Conservation (phyloP, 1,140 invertebrate genomes). For the Megalonaias nervosa region DNA sequence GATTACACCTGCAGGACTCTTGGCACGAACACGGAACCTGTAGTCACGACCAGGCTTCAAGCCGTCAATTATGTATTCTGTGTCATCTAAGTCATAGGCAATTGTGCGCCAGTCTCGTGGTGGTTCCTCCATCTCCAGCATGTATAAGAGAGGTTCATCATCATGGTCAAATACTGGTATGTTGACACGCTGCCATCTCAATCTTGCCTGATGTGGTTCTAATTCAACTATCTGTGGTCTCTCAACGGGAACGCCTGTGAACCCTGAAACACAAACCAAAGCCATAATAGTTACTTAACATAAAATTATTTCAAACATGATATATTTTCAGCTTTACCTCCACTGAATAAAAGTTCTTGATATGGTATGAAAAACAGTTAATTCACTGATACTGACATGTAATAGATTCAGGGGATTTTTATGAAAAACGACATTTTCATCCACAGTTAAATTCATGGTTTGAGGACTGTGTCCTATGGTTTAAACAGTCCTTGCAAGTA, state of each 20-base stretch:
- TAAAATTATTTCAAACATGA: too few relatives aligned
- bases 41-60: slow-evolving; percentile 60
- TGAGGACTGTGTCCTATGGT: too few relatives aligned
- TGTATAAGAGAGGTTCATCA: slow-evolving; percentile 59
- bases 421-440: too few relatives aligned
- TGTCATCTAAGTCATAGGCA: slow-evolving; percentile 54
- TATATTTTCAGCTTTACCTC: too few relatives aligned
- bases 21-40: slow-evolving; percentile 59
- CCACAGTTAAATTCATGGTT: too few relatives aligned
- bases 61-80: slow-evolving; percentile 54
- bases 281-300: too few relatives aligned
- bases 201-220: slow-evolving; percentile 49
- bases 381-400: too few relatives aligned
- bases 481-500: too few relatives aligned
- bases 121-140: slow-evolving; percentile 58
- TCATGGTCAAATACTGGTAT: slow-evolving; percentile 51
- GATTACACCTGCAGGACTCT: slow-evolving; percentile 46
- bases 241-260: slow-evolving; percentile 60
- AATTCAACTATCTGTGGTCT: slow-evolving; percentile 60
- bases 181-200: slow-evolving; percentile 60
- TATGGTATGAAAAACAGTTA: too few relatives aligned
- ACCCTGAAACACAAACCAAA: slow-evolving; percentile 40
- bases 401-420: too few relatives aligned
- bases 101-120: slow-evolving; percentile 58
- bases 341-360: too few relatives aligned